Conservation (phyloP, 1,140 invertebrate species). For the Arctopsyche grandis region DNA sequence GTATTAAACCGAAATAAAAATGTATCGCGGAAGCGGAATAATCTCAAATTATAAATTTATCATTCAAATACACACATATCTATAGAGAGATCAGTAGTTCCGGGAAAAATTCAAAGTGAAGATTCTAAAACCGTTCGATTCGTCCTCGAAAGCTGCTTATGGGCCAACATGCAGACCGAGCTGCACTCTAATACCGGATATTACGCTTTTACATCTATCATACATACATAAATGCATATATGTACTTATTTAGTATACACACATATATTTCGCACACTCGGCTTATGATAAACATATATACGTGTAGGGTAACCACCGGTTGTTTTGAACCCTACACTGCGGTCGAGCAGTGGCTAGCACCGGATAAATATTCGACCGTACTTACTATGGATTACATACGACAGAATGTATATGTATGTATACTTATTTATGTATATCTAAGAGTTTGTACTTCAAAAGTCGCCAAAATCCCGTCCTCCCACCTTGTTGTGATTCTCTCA, state of each 20-base stretch:
- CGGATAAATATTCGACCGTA: slow-evolving; percentile 18
- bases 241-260: too few species aligned
- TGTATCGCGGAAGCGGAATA: neutral
- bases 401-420: neutral
- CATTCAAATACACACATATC: too few species aligned
- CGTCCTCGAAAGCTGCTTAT: neutral
- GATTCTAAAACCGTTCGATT: too few species aligned
- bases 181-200: neutral
- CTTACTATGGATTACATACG: neutral
- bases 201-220: neutral
- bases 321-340: slow-evolving; percentile 28
- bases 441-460: too few species aligned
- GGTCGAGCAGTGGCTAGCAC: slow-evolving; percentile 18
- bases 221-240: neutral
- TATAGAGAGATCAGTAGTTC: too few species aligned
- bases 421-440: neutral
- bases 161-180: neutral
- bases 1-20: neutral
- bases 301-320: neutral
- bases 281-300: neutral
- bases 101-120: too few species aligned
- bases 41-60: too few species aligned
- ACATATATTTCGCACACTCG: neutral
- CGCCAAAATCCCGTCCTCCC: too few species aligned
- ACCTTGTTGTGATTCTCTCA: too few species aligned